phyloP scores from a whole-genome alignment of 2,888 invertebrate genomes.

The Volucella inanis region DNA sequence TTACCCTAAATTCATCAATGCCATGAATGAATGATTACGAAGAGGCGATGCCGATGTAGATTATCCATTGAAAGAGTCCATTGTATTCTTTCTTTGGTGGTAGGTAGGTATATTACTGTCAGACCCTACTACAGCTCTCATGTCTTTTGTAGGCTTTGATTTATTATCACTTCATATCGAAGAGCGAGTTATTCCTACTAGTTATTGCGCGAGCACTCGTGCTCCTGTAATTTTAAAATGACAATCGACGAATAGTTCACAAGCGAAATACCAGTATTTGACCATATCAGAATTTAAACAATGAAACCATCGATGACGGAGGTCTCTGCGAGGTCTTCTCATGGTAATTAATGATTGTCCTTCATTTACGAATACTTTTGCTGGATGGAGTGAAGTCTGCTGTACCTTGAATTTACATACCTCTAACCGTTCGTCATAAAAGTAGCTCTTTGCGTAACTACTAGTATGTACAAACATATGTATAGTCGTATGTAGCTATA shows the following conservation, averaged over 20 bases:
- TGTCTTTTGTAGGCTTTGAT: slow-evolving; percentile 69
- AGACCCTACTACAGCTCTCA: slow-evolving; percentile 38
- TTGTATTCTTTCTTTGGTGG: slow-evolving; percentile 50
- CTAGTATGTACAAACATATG: too few relatives aligned
- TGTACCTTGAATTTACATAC: neutral
- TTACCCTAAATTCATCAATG: slow-evolving; percentile 72
- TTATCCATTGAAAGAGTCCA: slow-evolving; percentile 70
- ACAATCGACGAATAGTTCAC: slow-evolving; percentile 73
- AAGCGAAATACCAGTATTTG: slow-evolving; percentile 35
- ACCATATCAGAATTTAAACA: slow-evolving; percentile 71
- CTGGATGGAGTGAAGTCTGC: slow-evolving; percentile 16
- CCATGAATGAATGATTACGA: slow-evolving; percentile 73
- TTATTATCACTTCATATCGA: slow-evolving; percentile 72
- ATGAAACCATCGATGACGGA: slow-evolving; percentile 72
- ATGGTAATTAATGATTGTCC: slow-evolving; percentile 64
- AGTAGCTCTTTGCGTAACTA: slow-evolving; percentile 20
- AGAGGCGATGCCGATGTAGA: slow-evolving; percentile 69
- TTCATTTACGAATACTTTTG: slow-evolving; percentile 22
- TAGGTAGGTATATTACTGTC: slow-evolving; percentile 18
- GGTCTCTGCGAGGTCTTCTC: slow-evolving; percentile 27
- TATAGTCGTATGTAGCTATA: neutral
- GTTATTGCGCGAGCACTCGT: neutral
- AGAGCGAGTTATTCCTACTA: slow-evolving; percentile 46
- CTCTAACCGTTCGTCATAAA: neutral
- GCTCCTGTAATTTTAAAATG: slow-evolving; percentile 60